These are phyloP conservation scores for Coleophora flavipennella DNA, from an alignment of 2,888 invertebrate species.

Conservation along the genomic window DNA sequence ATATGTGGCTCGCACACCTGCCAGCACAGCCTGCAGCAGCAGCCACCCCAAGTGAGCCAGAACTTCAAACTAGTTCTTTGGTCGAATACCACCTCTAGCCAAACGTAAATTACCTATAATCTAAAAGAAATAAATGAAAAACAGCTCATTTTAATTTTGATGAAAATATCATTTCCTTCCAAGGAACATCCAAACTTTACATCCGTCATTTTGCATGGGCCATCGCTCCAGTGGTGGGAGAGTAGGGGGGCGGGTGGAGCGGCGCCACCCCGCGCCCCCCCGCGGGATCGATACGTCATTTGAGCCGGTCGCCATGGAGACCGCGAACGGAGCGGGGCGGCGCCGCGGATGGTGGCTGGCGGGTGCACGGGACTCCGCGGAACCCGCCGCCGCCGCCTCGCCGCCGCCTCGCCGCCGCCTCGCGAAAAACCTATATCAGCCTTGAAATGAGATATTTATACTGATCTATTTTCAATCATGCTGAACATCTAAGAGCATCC, in stretches of 20 bases:
- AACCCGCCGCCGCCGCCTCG: constrained; percentile 27
- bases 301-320: constrained; percentile 73
- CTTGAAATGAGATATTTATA: no score
- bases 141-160: constrained; percentile 65
- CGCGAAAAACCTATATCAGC: not conserved
- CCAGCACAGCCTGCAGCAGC: no score
- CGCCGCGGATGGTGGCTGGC: constrained; percentile 53
- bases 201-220: constrained; percentile 74
- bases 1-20: no score
- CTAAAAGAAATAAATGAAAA: constrained; percentile 40
- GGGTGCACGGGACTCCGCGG: constrained; percentile 57
- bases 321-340: constrained; percentile 71
- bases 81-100: no score
- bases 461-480: no score
- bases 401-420: constrained; percentile 9
- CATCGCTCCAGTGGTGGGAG: constrained; percentile 65
- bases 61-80: no score
- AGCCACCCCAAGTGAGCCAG: no score
- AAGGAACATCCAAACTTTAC: constrained; percentile 71
- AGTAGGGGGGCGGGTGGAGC: constrained; percentile 62
- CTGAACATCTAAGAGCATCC: no score
- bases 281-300: constrained; percentile 73
- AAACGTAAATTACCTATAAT: not conserved
- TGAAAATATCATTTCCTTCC: constrained; percentile 69
- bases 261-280: constrained; percentile 63